Percentiles rank a stretch among this genome's conserved stretches.
Conservation (phyloP, 1,140 invertebrate genomes). For the Fopius arisanus region DNA sequence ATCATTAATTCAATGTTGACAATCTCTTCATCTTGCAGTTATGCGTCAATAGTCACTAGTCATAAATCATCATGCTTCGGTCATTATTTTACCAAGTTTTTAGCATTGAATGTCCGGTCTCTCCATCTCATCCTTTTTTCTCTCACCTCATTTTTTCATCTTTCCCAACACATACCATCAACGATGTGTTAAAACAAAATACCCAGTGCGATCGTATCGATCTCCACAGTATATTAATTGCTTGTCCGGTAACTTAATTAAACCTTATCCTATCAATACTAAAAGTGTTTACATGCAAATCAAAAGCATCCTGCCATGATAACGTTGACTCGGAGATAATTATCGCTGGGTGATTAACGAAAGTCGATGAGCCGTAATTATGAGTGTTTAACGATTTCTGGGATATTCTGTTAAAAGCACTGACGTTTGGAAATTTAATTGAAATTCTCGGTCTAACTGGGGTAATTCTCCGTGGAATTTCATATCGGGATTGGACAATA, state of each 20-base stretch:
- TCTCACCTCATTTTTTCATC: background rate
- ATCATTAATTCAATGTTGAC: background rate
- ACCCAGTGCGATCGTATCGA: conserved; percentile 35
- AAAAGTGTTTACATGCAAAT: conserved; percentile 52
- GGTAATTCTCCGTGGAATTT: no score
- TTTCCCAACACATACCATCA: conserved; percentile 1
- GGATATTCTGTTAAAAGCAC: no score
- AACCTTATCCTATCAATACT: conserved; percentile 42
- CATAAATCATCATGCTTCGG: background rate
- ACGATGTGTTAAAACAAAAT: conserved; percentile 38
- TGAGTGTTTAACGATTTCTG: background rate
- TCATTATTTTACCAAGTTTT: background rate
- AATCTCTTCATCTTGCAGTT: background rate
- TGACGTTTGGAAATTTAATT: no score
- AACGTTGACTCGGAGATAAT: conserved; percentile 27
- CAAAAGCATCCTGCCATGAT: conserved; percentile 33
- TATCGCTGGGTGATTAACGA: conserved; percentile 27
- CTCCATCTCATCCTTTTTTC: background rate
- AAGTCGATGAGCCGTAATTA: conserved; percentile 12
- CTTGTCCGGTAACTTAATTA: conserved; percentile 50
- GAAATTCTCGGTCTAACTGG: no score
- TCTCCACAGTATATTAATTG: conserved; percentile 48
- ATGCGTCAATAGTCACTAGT: background rate
- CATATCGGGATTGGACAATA: no score
- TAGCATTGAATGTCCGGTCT: background rate